Percentiles rank a stretch among this genome's conserved stretches.
Evolutionary conservation across 2,113 vertebrate species (phyloP).

Genomic region (Potamarius usumacintae): DNA sequence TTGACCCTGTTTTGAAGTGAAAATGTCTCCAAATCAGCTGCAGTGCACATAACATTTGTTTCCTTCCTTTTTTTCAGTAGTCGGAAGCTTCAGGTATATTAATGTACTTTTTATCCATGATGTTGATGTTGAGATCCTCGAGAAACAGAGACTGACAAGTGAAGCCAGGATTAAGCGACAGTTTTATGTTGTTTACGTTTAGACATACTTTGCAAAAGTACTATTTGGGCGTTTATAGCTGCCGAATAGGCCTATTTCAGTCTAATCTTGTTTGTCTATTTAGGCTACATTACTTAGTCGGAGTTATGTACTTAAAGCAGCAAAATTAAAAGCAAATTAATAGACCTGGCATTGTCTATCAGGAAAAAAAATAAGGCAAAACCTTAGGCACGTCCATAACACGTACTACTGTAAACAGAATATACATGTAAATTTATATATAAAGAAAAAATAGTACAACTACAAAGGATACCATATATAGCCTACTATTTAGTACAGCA

Average conservation of each 20-base stretch:
- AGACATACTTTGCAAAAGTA: conserved; percentile 12
- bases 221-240: conserved; percentile 21
- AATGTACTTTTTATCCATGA: neutral
- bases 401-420: neutral
- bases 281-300: conserved; percentile 30
- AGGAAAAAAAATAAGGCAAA: conserved; percentile 13
- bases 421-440: neutral
- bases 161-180: neutral
- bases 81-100: neutral
- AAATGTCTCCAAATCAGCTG: neutral
- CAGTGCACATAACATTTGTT: neutral
- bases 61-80: neutral
- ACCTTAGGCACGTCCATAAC: neutral
- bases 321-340: conserved; percentile 56
- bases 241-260: neutral
- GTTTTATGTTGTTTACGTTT: neutral
- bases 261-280: neutral
- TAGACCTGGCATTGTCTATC: conserved; percentile 51
- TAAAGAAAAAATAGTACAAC: neutral
- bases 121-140: neutral
- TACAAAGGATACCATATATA: neutral
- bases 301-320: conserved; percentile 45
- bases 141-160: neutral
- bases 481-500: neutral
- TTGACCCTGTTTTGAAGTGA: neutral